phyloP scores from a whole-genome alignment of 2,888 invertebrate genomes.

The Eledona agricola region DNA sequence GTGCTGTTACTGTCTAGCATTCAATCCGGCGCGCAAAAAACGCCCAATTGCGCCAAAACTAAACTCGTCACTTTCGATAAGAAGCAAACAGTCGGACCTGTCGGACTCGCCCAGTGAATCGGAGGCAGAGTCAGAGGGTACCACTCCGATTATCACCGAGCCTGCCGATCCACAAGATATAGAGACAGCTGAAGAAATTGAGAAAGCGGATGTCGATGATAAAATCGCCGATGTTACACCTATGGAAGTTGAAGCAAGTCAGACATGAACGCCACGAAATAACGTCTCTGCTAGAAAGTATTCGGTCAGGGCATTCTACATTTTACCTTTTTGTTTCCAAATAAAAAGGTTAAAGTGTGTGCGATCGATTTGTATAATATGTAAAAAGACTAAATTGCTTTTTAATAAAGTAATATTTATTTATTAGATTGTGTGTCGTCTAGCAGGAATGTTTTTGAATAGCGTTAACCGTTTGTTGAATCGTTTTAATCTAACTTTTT shows the following conservation, averaged over 20 bases:
- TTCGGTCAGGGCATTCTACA: no score
- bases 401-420: no score
- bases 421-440: no score
- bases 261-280: no score
- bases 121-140: conserved; percentile 48
- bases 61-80: conserved; percentile 48
- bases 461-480: no score
- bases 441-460: no score
- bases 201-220: conserved; percentile 6
- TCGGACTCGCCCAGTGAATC: conserved; percentile 53
- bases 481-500: no score
- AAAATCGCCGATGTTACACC: conserved; percentile 22
- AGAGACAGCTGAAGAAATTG: background rate
- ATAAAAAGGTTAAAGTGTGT: no score
- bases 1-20: conserved; percentile 88
- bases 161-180: conserved; percentile 19
- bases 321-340: no score
- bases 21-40: conserved; percentile 90
- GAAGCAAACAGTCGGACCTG: conserved; percentile 40
- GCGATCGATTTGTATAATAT: no score
- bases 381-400: no score
- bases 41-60: conserved; percentile 79
- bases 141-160: conserved; percentile 33
- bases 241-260: conserved; percentile 27
- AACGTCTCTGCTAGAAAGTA: no score